A percentile compares a stretch with the other conserved stretches of the same genome.
phyloP scores from a whole-genome alignment of 2,888 invertebrate species.

The Exephanes ischioxanthus region DNA sequence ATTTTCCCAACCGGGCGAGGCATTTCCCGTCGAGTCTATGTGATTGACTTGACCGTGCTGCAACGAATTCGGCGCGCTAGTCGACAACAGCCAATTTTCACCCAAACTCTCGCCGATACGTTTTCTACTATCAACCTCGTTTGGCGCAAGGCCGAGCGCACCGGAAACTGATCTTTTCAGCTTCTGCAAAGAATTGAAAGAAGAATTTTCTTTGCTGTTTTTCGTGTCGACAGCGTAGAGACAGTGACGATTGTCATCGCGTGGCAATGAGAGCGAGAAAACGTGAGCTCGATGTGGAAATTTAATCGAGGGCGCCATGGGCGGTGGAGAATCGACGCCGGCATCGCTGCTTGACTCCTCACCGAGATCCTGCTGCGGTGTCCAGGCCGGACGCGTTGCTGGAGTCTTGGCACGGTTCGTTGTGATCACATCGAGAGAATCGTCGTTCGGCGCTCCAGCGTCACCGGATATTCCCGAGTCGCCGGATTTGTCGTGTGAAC shows the following conservation, averaged over 20 bases:
- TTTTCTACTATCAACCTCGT: conserved; percentile 86
- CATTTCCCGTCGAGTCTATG: conserved; percentile 53
- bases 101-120: conserved; percentile 83
- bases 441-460: conserved; percentile 86
- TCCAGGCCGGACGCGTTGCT: conserved; percentile 88
- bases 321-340: conserved; percentile 82
- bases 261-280: conserved; percentile 91
- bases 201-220: conserved; percentile 84
- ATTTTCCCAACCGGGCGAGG: conserved; percentile 68
- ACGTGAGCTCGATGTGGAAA: conserved; percentile 87
- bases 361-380: conserved; percentile 94
- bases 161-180: conserved; percentile 90
- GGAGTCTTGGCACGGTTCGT: conserved; percentile 72
- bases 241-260: conserved; percentile 86
- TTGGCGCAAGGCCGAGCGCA: conserved; percentile 86
- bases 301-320: conserved; percentile 79
- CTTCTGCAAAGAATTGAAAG: conserved; percentile 90
- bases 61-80: conserved; percentile 92
- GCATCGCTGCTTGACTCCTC: conserved; percentile 86
- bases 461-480: conserved; percentile 95
- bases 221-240: conserved; percentile 81
- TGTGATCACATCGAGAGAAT: conserved; percentile 79
- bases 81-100: conserved; percentile 93
- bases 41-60: conserved; percentile 86
- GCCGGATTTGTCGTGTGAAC: conserved; percentile 90